These are phyloP conservation scores for Meiosimyza platycephala DNA, from an alignment of 2,888 invertebrate genomes.

Conservation along the genomic window DNA sequence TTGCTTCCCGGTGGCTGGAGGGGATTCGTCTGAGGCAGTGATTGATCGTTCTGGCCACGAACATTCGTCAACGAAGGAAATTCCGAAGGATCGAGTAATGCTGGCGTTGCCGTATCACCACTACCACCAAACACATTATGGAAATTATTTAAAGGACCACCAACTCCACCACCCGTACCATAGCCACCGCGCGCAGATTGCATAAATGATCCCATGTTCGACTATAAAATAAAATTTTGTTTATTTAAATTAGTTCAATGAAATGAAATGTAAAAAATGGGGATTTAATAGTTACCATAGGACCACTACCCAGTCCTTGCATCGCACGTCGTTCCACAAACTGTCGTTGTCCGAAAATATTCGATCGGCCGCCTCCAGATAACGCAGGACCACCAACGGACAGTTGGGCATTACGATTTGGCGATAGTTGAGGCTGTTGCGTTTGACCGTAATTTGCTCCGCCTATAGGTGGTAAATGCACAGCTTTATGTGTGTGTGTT, in stretches of 20 bases:
- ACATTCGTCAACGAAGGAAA: slow-evolving; percentile 90
- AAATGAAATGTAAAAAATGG: slow-evolving; percentile 27
- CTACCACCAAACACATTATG: slow-evolving; percentile 86
- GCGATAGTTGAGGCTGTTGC: slow-evolving; percentile 71
- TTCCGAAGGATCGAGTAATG: slow-evolving; percentile 90
- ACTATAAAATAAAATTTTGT: slow-evolving; percentile 61
- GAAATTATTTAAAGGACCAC: slow-evolving; percentile 77
- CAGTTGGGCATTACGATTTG: slow-evolving; percentile 71
- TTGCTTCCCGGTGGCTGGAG: slow-evolving; percentile 92
- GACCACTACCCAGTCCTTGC: slow-evolving; percentile 67
- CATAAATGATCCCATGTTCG: slow-evolving; percentile 74
- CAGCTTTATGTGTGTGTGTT: slow-evolving; percentile 16
- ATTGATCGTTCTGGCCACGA: slow-evolving; percentile 83
- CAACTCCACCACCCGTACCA: slow-evolving; percentile 72
- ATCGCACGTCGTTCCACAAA: slow-evolving; percentile 81
- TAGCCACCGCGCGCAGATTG: slow-evolving; percentile 71
- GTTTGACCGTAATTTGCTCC: slow-evolving; percentile 68
- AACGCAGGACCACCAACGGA: slow-evolving; percentile 71
- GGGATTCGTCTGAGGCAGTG: slow-evolving; percentile 82
- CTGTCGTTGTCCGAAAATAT: slow-evolving; percentile 83
- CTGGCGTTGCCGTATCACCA: slow-evolving; percentile 83
- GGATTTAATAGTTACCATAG: slow-evolving; percentile 59
- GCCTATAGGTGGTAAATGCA: slow-evolving; percentile 50
- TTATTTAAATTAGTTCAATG: slow-evolving; percentile 24
- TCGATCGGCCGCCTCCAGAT: slow-evolving; percentile 70